Evolutionary conservation across 2,113 vertebrate genomes (phyloP).

Genomic region (Trachemys scripta): DNA sequence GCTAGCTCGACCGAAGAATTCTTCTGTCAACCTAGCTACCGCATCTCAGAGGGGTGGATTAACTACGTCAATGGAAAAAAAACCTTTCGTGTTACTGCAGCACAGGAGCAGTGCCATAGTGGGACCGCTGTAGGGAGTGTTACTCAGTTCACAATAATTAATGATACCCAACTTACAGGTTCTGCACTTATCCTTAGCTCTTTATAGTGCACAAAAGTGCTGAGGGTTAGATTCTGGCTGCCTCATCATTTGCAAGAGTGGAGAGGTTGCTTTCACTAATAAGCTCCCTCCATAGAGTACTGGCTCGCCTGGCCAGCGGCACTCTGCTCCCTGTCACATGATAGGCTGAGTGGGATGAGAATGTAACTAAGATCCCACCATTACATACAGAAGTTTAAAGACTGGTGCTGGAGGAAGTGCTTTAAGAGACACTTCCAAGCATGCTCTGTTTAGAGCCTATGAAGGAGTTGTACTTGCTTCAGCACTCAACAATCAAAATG

Average conservation of each 20-base stretch:
- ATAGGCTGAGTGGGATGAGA: background rate
- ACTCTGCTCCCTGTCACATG: background rate
- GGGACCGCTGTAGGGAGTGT: background rate
- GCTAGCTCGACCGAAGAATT: no score
- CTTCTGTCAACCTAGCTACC: background rate
- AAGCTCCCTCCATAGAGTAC: background rate
- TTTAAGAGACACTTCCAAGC: background rate
- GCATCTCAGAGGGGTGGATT: background rate
- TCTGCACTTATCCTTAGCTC: background rate
- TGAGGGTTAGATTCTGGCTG: background rate
- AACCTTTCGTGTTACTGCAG: background rate
- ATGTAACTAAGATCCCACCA: background rate
- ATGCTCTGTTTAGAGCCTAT: no score
- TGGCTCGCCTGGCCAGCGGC: background rate
- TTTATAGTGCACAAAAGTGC: background rate
- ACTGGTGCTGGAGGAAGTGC: background rate
- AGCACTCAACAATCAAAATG: background rate
- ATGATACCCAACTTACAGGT: background rate
- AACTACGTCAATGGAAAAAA: background rate
- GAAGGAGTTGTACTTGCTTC: background rate
- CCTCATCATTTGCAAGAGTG: background rate
- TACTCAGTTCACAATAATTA: background rate
- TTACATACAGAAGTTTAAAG: background rate
- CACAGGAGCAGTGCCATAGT: background rate
- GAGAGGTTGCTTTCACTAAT: background rate